Conservation (phyloP, 2,113 vertebrate species). For the Elgaria multicarinata region DNA sequence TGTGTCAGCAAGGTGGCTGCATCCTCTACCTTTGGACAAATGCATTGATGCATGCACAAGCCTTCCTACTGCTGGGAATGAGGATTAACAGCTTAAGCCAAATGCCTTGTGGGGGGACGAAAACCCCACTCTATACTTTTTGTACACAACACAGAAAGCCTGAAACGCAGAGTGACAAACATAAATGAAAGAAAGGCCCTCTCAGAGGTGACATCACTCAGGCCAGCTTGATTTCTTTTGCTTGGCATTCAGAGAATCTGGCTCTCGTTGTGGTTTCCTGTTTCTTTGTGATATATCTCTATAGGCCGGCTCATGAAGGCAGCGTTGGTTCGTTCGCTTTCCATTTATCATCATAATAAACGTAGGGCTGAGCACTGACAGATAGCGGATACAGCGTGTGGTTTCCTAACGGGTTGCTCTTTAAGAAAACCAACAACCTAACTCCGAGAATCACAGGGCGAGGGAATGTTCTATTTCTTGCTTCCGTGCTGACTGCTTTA, state of each 20-base stretch:
- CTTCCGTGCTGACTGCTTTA: background rate
- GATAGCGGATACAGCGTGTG: conserved; percentile 7
- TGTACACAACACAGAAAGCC: background rate
- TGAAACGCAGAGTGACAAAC: background rate
- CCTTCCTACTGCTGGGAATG: background rate
- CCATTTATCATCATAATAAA: background rate
- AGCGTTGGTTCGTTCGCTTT: background rate
- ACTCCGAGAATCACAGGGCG: background rate
- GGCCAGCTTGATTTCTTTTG: background rate
- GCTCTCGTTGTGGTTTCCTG: background rate
- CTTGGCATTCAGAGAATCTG: background rate
- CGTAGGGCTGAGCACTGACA: background rate
- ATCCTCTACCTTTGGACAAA: background rate
- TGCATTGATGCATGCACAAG: too few species aligned
- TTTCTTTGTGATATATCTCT: conserved; percentile 17
- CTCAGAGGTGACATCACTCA: background rate
- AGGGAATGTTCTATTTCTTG: background rate
- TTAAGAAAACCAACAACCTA: background rate
- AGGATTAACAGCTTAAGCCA: background rate
- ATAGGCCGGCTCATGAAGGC: background rate
- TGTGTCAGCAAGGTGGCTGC: background rate
- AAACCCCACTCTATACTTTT: background rate
- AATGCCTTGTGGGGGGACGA: background rate
- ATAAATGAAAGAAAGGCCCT: background rate
- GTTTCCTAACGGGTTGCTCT: background rate